These are phyloP conservation scores for Apostichopus japonicus DNA, from an alignment of 35 echinoderm and acorn worm species.

Conservation along the genomic window DNA sequence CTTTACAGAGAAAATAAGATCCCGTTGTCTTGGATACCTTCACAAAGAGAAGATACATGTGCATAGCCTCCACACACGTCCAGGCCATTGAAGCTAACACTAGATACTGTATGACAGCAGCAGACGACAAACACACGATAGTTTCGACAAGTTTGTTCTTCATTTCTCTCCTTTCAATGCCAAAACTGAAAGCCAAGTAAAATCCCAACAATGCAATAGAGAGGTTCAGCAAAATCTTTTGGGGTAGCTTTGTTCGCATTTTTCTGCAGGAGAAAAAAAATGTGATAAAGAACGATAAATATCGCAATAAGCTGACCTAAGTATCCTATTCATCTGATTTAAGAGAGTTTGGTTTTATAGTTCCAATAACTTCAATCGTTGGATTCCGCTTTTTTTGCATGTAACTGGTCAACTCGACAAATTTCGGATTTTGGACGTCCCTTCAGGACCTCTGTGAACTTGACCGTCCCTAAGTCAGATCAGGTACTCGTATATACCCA, in stretches of 20 bases:
- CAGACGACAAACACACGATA: neutral
- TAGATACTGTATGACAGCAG: constrained; percentile 18
- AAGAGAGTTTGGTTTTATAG: too few relatives aligned
- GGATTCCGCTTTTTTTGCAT: too few relatives aligned
- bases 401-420: too few relatives aligned
- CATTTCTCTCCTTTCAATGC: constrained; percentile 27
- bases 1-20: constrained; percentile 13
- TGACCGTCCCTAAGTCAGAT: too few relatives aligned
- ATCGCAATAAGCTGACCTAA: neutral
- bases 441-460: too few relatives aligned
- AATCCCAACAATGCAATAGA: constrained; percentile 13
- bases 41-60: constrained; percentile 36
- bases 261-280: neutral
- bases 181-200: neutral
- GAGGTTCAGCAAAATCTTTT: constrained; percentile 19
- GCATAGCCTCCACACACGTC: constrained; percentile 18
- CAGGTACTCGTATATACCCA: too few relatives aligned
- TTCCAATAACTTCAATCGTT: too few relatives aligned
- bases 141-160: constrained; percentile 1
- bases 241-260: constrained; percentile 15
- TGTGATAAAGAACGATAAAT: neutral
- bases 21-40: neutral
- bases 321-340: too few relatives aligned
- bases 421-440: too few relatives aligned
- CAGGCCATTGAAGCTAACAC: constrained; percentile 25